Evolutionary conservation across 2,888 invertebrate species (phyloP).

Genomic region (Drosophila koepferae): DNA sequence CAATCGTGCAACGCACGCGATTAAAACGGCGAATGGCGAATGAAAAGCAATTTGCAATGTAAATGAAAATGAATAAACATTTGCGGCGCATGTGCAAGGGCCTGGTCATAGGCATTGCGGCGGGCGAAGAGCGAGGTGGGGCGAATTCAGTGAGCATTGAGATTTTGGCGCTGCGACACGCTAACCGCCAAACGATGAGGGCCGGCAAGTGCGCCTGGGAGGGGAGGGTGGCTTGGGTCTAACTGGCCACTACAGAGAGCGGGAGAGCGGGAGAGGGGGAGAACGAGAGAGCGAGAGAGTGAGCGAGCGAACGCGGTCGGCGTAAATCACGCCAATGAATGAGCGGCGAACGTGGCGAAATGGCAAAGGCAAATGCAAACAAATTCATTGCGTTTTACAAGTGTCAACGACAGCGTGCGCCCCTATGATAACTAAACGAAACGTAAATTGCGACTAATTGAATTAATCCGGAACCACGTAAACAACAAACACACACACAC

Average conservation of each 20-base stretch:
- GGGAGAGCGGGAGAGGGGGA: background rate
- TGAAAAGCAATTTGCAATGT: slow-evolving; percentile 75
- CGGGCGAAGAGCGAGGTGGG: slow-evolving; percentile 4
- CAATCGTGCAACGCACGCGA: slow-evolving; percentile 65
- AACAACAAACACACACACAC: slow-evolving; percentile 25
- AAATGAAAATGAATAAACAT: slow-evolving; percentile 65
- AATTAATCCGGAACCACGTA: slow-evolving; percentile 59
- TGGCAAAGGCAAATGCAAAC: slow-evolving; percentile 49
- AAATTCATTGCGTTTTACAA: slow-evolving; percentile 78
- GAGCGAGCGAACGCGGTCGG: slow-evolving; percentile 12
- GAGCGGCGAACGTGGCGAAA: slow-evolving; percentile 32
- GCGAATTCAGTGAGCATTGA: slow-evolving; percentile 54
- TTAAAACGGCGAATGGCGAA: slow-evolving; percentile 61
- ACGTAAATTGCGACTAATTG: slow-evolving; percentile 77
- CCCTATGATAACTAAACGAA: slow-evolving; percentile 74
- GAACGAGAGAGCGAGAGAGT: slow-evolving; percentile 1
- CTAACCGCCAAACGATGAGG: slow-evolving; percentile 46
- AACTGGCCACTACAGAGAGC: slow-evolving; percentile 13
- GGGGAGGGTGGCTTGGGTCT: slow-evolving; percentile 10
- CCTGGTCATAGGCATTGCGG: background rate
- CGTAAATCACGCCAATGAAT: slow-evolving; percentile 66
- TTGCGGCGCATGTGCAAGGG: slow-evolving; percentile 61
- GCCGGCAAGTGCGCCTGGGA: background rate
- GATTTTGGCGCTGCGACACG: slow-evolving; percentile 62
- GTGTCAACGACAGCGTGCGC: slow-evolving; percentile 69